Evolutionary conservation across 1,140 invertebrate species (phyloP).

Genomic region (Drosophila tani): DNA sequence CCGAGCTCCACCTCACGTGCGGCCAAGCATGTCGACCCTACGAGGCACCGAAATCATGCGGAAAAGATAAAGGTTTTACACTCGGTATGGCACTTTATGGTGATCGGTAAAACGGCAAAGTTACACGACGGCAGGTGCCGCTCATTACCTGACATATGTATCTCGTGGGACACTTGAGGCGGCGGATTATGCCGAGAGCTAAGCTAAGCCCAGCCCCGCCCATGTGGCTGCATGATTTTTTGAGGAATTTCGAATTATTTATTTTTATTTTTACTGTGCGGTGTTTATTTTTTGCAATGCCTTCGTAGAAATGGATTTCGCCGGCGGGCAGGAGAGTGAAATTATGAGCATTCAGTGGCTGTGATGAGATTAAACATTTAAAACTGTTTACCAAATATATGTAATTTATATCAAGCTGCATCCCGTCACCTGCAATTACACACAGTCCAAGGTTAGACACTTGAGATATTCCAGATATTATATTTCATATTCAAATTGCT

Average conservation of each 20-base stretch:
- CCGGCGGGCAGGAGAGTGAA: not conserved
- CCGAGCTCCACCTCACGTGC: constrained; percentile 42
- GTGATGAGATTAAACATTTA: not conserved
- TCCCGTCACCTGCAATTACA: not conserved
- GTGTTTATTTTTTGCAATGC: constrained; percentile 8
- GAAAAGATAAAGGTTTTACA: constrained; percentile 31
- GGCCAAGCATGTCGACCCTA: constrained; percentile 36
- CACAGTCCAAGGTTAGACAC: constrained; percentile 1
- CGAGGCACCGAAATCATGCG: constrained; percentile 18
- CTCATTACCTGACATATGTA: constrained; percentile 51
- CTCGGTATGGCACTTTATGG: constrained; percentile 28
- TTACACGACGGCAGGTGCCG: constrained; percentile 50
- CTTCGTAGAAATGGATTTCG: constrained; percentile 7
- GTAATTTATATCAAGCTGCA: not conserved
- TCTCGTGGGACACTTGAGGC: constrained; percentile 28
- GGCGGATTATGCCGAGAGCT: constrained; percentile 37
- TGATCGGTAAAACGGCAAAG: constrained; percentile 49
- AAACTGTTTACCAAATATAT: not conserved
- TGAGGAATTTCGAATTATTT: constrained; percentile 20
- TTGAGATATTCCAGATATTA: constrained; percentile 35
- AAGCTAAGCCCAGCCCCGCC: constrained; percentile 19
- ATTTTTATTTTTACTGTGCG: not conserved
- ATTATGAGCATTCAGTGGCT: not conserved
- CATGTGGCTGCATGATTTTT: constrained; percentile 19
- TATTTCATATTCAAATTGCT: constrained; percentile 34